A percentile compares a stretch with the other conserved stretches of the same genome.
Evolutionary conservation across 2,888 invertebrate species (phyloP).

Genomic region (Nycteola revayana): DNA sequence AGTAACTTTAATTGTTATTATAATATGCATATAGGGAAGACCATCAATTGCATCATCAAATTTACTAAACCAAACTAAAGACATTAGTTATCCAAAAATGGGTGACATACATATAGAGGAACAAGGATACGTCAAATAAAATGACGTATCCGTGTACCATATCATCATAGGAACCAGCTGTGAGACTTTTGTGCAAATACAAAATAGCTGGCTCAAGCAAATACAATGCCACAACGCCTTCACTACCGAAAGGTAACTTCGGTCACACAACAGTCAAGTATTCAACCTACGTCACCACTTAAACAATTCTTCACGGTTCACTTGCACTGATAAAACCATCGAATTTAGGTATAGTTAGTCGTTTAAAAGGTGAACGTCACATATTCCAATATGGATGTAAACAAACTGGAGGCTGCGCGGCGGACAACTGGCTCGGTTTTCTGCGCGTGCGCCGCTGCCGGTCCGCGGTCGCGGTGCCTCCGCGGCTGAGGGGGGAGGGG

Average conservation of each 20-base stretch:
- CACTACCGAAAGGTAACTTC: constrained; percentile 29
- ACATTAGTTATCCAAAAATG: too few species aligned
- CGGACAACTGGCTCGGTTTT: constrained; percentile 71
- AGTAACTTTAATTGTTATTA: too few species aligned
- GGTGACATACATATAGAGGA: too few species aligned
- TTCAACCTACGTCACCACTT: constrained; percentile 23
- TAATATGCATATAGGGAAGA: too few species aligned
- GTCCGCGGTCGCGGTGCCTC: constrained; percentile 22
- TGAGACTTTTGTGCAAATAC: constrained; percentile 59
- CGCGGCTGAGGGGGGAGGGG: constrained; percentile 40
- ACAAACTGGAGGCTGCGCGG: constrained; percentile 79
- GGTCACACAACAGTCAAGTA: constrained; percentile 27
- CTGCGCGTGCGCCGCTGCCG: constrained; percentile 70
- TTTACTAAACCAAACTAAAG: too few species aligned
- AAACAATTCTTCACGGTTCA: constrained; percentile 30
- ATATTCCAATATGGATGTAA: constrained; percentile 54
- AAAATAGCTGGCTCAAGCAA: constrained; percentile 43
- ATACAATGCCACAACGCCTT: constrained; percentile 48
- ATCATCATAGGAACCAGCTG: constrained; percentile 46
- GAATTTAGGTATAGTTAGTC: constrained; percentile 15
- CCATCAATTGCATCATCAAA: too few species aligned
- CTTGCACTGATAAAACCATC: constrained; percentile 29
- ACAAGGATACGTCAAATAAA: too few species aligned
- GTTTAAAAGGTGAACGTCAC: constrained; percentile 36
- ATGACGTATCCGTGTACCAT: constrained; percentile 32